phyloP scores from a whole-genome alignment of 2,797 vertebrate genomes.

The Sus cebifrons region DNA sequence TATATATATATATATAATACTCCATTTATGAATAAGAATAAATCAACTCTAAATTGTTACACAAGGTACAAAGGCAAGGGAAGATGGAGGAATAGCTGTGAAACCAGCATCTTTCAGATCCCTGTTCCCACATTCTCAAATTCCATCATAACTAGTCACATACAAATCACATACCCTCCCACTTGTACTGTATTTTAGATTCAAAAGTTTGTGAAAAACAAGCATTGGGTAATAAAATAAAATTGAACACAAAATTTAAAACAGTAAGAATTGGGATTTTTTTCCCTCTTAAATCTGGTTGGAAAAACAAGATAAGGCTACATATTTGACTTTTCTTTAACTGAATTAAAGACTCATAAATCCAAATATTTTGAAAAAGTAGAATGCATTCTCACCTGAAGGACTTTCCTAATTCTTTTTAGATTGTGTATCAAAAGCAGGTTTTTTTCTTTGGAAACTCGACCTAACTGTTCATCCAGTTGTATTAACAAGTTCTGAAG shows the following conservation, averaged over 20 bases:
- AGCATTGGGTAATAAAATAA: neutral
- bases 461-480: slow-evolving; percentile 94
- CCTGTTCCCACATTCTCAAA: neutral
- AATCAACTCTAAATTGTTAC: neutral
- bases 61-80: neutral
- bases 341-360: slow-evolving; percentile 53
- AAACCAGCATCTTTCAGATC: neutral
- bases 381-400: slow-evolving; percentile 92
- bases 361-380: slow-evolving; percentile 24
- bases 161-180: neutral
- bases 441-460: slow-evolving; percentile 95
- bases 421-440: slow-evolving; percentile 97
- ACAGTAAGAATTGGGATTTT: slow-evolving; percentile 1
- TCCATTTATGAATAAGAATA: neutral
- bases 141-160: neutral
- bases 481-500: slow-evolving; percentile 95
- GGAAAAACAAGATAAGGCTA: slow-evolving; percentile 34
- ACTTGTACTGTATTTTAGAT: neutral
- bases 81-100: neutral
- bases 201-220: slow-evolving; percentile 7
- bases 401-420: slow-evolving; percentile 96
- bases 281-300: neutral
- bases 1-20: neutral
- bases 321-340: neutral
- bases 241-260: slow-evolving; percentile 15